Percentiles rank a stretch among this genome's conserved stretches.
Evolutionary conservation across 2,797 vertebrate genomes (phyloP).

Genomic region (Anas flavirostris): DNA sequence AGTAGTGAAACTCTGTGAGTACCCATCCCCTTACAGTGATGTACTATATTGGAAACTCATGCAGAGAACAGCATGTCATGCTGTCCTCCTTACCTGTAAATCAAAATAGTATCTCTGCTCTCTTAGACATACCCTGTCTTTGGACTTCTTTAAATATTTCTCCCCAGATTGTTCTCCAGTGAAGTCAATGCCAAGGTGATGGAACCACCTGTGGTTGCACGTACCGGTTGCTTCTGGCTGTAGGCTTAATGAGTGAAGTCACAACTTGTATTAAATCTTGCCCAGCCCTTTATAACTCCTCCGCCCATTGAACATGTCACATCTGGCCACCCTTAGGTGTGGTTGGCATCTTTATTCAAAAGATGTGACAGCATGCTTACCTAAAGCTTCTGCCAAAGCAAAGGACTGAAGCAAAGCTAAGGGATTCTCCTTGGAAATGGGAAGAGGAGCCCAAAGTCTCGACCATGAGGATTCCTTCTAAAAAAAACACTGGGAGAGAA

Average conservation of each 20-base stretch:
- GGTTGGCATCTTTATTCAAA: neutral
- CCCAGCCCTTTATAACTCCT: neutral
- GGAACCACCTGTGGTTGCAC: neutral
- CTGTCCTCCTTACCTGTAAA: neutral
- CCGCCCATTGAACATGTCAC: neutral
- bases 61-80: neutral
- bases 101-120: neutral
- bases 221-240: neutral
- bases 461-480: neutral
- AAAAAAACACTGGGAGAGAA: neutral
- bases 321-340: constrained; percentile 1
- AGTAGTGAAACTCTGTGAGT: neutral
- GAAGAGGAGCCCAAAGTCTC: neutral
- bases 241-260: neutral
- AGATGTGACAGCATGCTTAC: neutral
- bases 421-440: neutral
- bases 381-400: neutral
- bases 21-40: neutral
- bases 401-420: neutral
- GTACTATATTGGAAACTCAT: neutral
- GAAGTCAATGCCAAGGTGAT: neutral
- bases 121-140: neutral
- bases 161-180: neutral
- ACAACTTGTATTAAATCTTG: neutral
- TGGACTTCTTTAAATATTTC: neutral